phyloP scores from a whole-genome alignment of 2,113 vertebrate species.

The Balaeniceps rex region DNA sequence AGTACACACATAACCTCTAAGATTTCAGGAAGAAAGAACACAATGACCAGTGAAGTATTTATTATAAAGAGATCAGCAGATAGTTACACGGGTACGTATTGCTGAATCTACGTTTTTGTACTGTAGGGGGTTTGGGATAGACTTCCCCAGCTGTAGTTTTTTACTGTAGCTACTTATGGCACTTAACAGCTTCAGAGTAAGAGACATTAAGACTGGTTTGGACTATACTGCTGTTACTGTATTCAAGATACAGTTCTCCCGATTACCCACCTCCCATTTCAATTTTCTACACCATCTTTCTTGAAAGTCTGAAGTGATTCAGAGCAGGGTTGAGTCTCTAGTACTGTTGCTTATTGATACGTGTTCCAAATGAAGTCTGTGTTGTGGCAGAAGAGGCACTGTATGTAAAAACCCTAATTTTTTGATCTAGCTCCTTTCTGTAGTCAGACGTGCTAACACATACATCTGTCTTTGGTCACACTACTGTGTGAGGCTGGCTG shows the following conservation, averaged over 20 bases:
- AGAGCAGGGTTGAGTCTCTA: not conserved
- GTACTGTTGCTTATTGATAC: not conserved
- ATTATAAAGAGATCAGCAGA: not conserved
- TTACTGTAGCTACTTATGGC: not conserved
- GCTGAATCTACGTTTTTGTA: not conserved
- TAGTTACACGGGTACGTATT: fast-evolving
- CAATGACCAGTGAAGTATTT: not conserved
- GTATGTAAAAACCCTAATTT: not conserved
- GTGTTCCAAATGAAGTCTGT: not conserved
- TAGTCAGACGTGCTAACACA: not conserved
- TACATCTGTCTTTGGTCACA: not conserved
- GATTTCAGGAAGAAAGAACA: not conserved
- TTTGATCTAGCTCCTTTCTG: not conserved
- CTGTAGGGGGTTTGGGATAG: not conserved
- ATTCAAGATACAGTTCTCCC: not conserved
- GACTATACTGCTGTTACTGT: not conserved
- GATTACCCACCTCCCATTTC: not conserved
- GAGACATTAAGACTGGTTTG: not conserved
- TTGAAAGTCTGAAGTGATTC: not conserved
- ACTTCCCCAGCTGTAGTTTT: not conserved
- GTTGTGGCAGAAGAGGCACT: not conserved
- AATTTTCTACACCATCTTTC: not conserved
- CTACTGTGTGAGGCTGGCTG: not conserved
- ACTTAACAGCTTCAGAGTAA: too few relatives aligned
- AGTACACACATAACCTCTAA: not conserved